These are phyloP conservation scores for Rhea americana DNA, from an alignment of 2,113 vertebrate genomes.

Conservation along the genomic window DNA sequence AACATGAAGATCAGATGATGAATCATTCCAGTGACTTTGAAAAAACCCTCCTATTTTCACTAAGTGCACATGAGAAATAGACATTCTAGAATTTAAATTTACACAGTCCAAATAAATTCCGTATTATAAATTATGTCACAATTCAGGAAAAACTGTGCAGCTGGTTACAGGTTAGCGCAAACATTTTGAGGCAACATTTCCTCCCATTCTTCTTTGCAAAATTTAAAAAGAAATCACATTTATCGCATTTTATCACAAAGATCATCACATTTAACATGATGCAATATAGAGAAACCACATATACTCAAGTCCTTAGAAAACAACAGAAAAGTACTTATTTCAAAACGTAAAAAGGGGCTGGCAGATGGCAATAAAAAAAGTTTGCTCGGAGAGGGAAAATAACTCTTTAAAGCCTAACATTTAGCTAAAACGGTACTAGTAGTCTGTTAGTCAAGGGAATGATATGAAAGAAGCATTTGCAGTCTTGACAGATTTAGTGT, in stretches of 20 bases:
- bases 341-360: not conserved
- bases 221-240: not conserved
- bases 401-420: not conserved
- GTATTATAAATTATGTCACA: not conserved
- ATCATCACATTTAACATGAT: not conserved
- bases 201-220: not conserved
- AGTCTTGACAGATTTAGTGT: not conserved
- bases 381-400: not conserved
- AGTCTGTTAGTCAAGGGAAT: not conserved
- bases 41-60: not conserved
- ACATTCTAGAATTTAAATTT: not conserved
- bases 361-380: not conserved
- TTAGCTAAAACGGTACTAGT: not conserved
- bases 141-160: not conserved
- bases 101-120: not conserved
- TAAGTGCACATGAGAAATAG: not conserved
- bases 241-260: not conserved
- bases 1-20: conserved; percentile 7
- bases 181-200: not conserved
- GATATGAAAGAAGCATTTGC: not conserved
- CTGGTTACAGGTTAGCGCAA: not conserved
- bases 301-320: not conserved
- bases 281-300: not conserved
- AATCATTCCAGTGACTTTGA: not conserved
- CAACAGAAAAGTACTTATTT: not conserved